A percentile compares a stretch with the other conserved stretches of the same genome.
phyloP scores from a whole-genome alignment of 2,888 invertebrate genomes.

The Holacanthella duospinosa region DNA sequence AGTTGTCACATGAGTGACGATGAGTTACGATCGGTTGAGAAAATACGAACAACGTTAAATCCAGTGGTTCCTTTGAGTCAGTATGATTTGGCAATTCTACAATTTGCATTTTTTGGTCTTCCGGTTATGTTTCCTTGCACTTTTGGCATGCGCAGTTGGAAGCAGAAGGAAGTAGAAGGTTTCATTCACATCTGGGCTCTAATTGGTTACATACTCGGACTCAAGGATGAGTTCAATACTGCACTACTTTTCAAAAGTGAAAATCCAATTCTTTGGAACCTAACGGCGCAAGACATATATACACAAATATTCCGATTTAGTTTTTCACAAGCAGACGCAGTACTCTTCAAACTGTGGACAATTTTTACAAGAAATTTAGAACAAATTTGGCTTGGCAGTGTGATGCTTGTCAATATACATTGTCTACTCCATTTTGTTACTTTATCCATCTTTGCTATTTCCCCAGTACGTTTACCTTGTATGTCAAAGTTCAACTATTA shows the following conservation, averaged over 20 bases:
- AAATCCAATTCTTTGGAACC: background rate
- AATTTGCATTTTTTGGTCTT: constrained; percentile 33
- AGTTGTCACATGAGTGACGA: background rate
- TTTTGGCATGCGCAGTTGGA: constrained; percentile 30
- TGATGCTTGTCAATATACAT: background rate
- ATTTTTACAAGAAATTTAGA: constrained; percentile 13
- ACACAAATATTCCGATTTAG: constrained; percentile 24
- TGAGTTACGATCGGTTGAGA: constrained; percentile 25
- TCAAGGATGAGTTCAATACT: constrained; percentile 31
- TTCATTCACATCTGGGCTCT: constrained; percentile 35
- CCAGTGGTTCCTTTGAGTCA: constrained; percentile 35
- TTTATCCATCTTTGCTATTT: background rate
- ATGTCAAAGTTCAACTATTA: background rate
- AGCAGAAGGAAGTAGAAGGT: constrained; percentile 24
- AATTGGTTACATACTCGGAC: constrained; percentile 27
- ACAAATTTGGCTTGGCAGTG: background rate
- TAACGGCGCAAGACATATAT: background rate
- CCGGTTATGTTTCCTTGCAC: constrained; percentile 25
- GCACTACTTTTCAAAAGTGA: background rate
- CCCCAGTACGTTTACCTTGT: background rate
- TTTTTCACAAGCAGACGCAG: constrained; percentile 20
- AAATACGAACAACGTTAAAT: constrained; percentile 32
- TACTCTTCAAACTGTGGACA: constrained; percentile 24
- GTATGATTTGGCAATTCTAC: constrained; percentile 32
- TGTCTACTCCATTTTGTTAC: background rate